These are phyloP conservation scores for Hemicrepidius hirtus DNA, from an alignment of 2,888 invertebrate species.

Conservation along the genomic window DNA sequence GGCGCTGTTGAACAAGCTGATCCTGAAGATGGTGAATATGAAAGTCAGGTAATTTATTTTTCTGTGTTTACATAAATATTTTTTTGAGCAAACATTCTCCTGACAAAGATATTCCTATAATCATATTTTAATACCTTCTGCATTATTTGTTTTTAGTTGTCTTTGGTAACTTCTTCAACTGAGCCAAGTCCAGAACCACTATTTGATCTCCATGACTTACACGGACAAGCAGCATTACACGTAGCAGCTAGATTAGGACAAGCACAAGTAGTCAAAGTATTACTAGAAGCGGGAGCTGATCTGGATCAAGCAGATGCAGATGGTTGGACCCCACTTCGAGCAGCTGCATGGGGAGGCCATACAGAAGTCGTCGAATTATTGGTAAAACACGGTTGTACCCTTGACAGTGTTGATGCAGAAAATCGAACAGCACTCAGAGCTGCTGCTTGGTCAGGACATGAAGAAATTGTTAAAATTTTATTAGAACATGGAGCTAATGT, in stretches of 20 bases:
- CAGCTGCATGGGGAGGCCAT: conserved; percentile 97
- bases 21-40: conserved; percentile 69
- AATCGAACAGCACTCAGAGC: conserved; percentile 92
- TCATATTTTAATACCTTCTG: too few relatives aligned
- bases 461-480: conserved; percentile 85
- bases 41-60: conserved; percentile 67
- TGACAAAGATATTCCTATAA: too few relatives aligned
- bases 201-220: conserved; percentile 79
- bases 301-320: conserved; percentile 87
- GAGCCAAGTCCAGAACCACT: conserved; percentile 73
- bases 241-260: conserved; percentile 89
- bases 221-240: conserved; percentile 91
- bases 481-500: conserved; percentile 86
- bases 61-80: too few relatives aligned
- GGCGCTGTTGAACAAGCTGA: conserved; percentile 78
- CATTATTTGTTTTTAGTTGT: conserved; percentile 61
- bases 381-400: conserved; percentile 85
- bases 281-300: conserved; percentile 79
- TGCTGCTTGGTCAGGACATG: conserved; percentile 96
- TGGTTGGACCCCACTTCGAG: conserved; percentile 93
- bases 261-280: conserved; percentile 80
- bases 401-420: conserved; percentile 91
- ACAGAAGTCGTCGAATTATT: conserved; percentile 89
- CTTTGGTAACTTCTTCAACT: conserved; percentile 69
- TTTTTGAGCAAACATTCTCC: too few relatives aligned